These are phyloP conservation scores for Rhinichthys osculus DNA, from an alignment of 2,797 vertebrate genomes.

Conservation along the genomic window DNA sequence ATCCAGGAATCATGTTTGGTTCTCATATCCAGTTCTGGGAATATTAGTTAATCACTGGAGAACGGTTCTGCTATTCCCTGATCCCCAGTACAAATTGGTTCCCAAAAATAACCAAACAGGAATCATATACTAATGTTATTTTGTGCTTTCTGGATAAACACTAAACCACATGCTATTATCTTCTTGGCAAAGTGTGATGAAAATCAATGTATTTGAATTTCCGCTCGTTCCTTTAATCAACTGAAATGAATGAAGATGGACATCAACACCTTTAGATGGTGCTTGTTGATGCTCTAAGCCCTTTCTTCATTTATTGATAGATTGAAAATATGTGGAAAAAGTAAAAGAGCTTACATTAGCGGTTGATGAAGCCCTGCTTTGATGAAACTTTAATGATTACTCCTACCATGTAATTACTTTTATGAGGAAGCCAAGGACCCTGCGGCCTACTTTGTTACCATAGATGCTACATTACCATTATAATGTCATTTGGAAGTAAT, in stretches of 20 bases:
- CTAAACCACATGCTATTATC: not conserved
- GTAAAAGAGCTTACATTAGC: slow-evolving; percentile 72
- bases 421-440: slow-evolving; percentile 38
- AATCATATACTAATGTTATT: not conserved
- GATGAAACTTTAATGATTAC: slow-evolving; percentile 73
- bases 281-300: slow-evolving; percentile 9
- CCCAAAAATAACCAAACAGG: not conserved
- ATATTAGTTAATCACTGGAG: not conserved
- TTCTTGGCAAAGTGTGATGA: not conserved
- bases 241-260: slow-evolving; percentile 2
- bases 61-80: not conserved
- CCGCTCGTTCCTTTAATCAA: not conserved
- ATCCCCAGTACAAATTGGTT: not conserved
- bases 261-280: slow-evolving; percentile 17
- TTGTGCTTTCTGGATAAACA: slow-evolving; percentile 3
- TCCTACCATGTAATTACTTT: slow-evolving; percentile 69
- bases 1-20: not conserved
- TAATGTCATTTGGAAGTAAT: slow-evolving; percentile 42
- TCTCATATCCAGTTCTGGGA: not conserved
- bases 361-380: slow-evolving; percentile 75
- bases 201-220: slow-evolving; percentile 18
- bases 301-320: slow-evolving; percentile 38
- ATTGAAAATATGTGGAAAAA: slow-evolving; percentile 58
- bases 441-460: slow-evolving; percentile 36
- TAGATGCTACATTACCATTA: slow-evolving; percentile 45